Conservation (phyloP, 2,797 vertebrate genomes). For the Epinephelus coioides region DNA sequence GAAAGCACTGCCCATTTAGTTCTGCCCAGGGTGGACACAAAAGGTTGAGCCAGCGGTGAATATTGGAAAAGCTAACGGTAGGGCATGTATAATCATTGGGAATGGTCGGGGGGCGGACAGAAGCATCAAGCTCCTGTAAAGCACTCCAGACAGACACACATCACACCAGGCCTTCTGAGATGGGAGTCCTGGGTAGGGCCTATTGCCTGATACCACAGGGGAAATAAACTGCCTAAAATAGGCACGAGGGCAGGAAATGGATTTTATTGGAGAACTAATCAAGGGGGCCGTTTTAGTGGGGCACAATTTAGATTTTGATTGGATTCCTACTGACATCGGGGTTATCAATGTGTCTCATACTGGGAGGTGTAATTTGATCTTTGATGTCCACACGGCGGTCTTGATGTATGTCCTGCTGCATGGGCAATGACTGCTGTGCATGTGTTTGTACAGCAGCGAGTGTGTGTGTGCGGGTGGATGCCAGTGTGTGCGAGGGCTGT, state of each 20-base stretch:
- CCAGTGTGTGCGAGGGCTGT: conserved; percentile 35
- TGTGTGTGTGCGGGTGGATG: conserved; percentile 24
- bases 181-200: conserved; percentile 76
- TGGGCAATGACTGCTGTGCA: conserved; percentile 76
- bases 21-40: conserved; percentile 63
- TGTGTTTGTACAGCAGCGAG: conserved; percentile 52
- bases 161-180: conserved; percentile 72
- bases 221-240: conserved; percentile 89
- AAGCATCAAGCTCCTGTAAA: conserved; percentile 74
- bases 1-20: conserved; percentile 52
- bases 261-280: conserved; percentile 90
- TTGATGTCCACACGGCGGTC: conserved; percentile 82
- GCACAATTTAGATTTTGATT: conserved; percentile 89
- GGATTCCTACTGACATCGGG: conserved; percentile 85
- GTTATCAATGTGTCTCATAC: conserved; percentile 87
- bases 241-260: conserved; percentile 87
- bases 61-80: conserved; percentile 64
- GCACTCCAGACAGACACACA: conserved; percentile 75
- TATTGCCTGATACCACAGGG: conserved; percentile 85
- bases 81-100: conserved; percentile 70
- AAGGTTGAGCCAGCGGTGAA: conserved; percentile 61
- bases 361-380: conserved; percentile 87
- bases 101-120: conserved; percentile 63
- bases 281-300: conserved; percentile 84
- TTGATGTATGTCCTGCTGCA: conserved; percentile 83